phyloP scores from a whole-genome alignment of 2,797 vertebrate species.

The Streptopelia turtur region DNA sequence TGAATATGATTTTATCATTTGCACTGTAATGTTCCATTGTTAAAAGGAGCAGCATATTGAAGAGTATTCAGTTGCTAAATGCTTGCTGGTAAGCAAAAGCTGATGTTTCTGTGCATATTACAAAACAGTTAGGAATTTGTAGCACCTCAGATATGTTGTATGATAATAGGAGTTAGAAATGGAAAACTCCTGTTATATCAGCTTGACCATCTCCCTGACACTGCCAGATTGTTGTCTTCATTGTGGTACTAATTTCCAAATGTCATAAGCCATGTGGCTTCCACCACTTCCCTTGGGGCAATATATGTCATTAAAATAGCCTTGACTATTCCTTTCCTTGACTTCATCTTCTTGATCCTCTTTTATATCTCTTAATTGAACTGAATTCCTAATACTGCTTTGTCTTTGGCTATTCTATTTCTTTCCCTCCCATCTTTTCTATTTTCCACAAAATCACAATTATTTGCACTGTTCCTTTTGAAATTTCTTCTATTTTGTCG shows the following conservation, averaged over 20 bases:
- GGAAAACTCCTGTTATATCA: constrained; percentile 35
- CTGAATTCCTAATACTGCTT: neutral
- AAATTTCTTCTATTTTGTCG: neutral
- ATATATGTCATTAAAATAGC: neutral
- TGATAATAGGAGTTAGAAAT: neutral
- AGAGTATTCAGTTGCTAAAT: constrained; percentile 10
- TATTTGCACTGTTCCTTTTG: neutral
- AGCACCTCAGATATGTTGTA: constrained; percentile 2
- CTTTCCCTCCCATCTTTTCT: neutral
- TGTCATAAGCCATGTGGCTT: neutral
- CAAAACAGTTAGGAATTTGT: constrained; percentile 18
- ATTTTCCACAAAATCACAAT: neutral
- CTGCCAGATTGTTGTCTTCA: neutral
- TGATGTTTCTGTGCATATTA: constrained; percentile 42
- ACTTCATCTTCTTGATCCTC: neutral
- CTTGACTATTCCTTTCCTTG: constrained; percentile 30
- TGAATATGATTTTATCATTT: constrained; percentile 61
- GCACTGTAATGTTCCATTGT: constrained; percentile 38
- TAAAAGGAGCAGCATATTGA: constrained; percentile 25
- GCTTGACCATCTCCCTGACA: constrained; percentile 23
- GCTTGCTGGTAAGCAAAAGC: constrained; percentile 35
- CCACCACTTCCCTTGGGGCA: neutral
- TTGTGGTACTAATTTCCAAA: constrained; percentile 1
- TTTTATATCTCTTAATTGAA: neutral
- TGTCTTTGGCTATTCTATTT: neutral